Evolutionary conservation across 2,888 invertebrate genomes (phyloP).

Genomic region (Synanthedon myopaeformis): DNA sequence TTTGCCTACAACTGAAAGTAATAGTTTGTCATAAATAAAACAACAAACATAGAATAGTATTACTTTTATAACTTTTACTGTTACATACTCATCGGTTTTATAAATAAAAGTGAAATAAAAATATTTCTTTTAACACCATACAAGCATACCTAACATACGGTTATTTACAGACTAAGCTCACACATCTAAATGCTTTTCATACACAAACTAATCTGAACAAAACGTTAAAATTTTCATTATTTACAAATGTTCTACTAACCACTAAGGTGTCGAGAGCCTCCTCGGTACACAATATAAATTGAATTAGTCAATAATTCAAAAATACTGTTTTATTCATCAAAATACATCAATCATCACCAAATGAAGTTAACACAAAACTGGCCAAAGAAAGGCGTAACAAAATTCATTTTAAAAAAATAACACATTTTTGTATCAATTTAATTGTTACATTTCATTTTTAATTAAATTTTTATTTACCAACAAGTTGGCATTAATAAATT

Average conservation of each 20-base stretch:
- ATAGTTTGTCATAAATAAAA: neutral
- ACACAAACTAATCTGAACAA: slow-evolving; percentile 19
- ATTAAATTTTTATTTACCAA: too few species aligned
- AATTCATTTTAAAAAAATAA: too few species aligned
- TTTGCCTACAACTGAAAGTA: neutral
- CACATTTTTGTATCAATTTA: too few species aligned
- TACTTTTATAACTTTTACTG: slow-evolving; percentile 24
- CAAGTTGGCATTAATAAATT: too few species aligned
- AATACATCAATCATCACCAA: too few species aligned
- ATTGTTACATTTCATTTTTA: too few species aligned
- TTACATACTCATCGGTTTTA: slow-evolving; percentile 13
- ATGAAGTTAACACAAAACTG: too few species aligned
- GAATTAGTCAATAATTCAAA: too few species aligned
- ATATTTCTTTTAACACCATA: slow-evolving; percentile 12
- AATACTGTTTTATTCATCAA: too few species aligned
- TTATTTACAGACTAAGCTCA: slow-evolving; percentile 59
- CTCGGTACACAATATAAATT: neutral
- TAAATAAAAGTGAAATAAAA: slow-evolving; percentile 12
- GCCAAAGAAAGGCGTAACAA: too few species aligned
- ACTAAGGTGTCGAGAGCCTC: neutral
- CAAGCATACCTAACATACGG: slow-evolving; percentile 45
- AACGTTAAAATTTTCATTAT: neutral
- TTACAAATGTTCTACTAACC: neutral
- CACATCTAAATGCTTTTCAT: slow-evolving; percentile 38
- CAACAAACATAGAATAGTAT: slow-evolving; percentile 11